Base-by-base conservation (phyloP, 2,113 vertebrate genomes). In the Actinemys pallida region DNA sequence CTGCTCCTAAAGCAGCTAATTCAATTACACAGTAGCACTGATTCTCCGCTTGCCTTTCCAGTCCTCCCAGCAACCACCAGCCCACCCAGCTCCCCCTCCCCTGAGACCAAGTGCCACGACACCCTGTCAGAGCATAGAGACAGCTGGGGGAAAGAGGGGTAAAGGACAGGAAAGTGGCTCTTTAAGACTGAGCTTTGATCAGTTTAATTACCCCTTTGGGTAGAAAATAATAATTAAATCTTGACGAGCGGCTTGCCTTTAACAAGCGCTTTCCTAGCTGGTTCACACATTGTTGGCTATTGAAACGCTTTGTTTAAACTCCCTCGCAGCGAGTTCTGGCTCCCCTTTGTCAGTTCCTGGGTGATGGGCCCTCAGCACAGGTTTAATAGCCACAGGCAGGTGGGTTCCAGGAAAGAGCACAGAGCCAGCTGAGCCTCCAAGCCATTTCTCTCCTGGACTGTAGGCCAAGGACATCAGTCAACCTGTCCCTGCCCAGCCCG, bases 91-190 rank as follows among this genome's bases (percentile, higher is more conserved):
- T 29, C 75, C 22, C 13, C 42, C 25, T 9, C 42, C 42, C 12
- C 42, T 12, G 24, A 78, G 75, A 27, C 25, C 24, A 45, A 78
- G 42, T 4, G 24, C 75, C 75, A 78, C 24, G 11, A 75, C 24
- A 76, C 39, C 22, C 42, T 78, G 69, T 7, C 42, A 27, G 50
- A 53, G 50, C 25, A 81, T 10, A 10, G 50, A 81, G 80, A 25
- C 47, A 53, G 35, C 27, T 27, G 10, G 10, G 11, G 39, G 8
- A 4, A 17, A 19, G 76, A 11, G 31, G 56, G 22, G 25, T 39
- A 6, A 20, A 53, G 56, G 50, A 83, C 35, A 10, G 86, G 80
- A 14, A 0, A 0, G 39, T 1, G 29, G 17, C 5, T 8, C 17
- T 69, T 80, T 80, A n/a, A 39, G 17, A 10, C 65, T 35, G 65